phyloP scores from a whole-genome alignment of 2,888 invertebrate species.

The Lithophane leautieri region DNA sequence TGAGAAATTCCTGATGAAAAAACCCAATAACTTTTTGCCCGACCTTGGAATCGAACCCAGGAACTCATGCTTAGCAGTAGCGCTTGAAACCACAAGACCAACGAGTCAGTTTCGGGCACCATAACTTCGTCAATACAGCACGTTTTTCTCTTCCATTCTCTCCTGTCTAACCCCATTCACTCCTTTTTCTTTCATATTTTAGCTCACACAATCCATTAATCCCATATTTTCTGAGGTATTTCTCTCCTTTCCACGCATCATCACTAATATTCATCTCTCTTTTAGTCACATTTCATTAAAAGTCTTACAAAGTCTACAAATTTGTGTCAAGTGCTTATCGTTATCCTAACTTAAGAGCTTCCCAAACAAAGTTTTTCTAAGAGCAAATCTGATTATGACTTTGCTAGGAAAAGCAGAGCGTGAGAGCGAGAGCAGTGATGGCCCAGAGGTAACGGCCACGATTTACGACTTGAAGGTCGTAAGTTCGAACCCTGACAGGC shows the following conservation, averaged over 20 bases:
- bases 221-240: neutral
- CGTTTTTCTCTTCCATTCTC: neutral
- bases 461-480: too few relatives aligned
- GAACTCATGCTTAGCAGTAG: too few relatives aligned
- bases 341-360: neutral
- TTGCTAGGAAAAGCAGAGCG: too few relatives aligned
- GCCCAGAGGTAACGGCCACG: too few relatives aligned
- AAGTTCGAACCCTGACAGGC: too few relatives aligned
- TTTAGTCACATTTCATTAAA: neutral
- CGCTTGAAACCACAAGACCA: too few relatives aligned
- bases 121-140: neutral
- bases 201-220: neutral
- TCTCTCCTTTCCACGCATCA: neutral
- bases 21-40: too few relatives aligned
- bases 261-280: neutral
- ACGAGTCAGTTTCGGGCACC: too few relatives aligned
- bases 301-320: neutral
- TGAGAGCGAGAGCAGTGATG: too few relatives aligned
- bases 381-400: too few relatives aligned
- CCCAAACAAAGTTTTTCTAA: neutral
- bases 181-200: neutral
- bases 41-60: too few relatives aligned
- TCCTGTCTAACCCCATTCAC: neutral
- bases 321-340: slow-evolving; percentile 1
- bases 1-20: too few relatives aligned